These are phyloP conservation scores for Falco cherrug DNA, from an alignment of 2,797 vertebrate genomes.

Conservation along the genomic window DNA sequence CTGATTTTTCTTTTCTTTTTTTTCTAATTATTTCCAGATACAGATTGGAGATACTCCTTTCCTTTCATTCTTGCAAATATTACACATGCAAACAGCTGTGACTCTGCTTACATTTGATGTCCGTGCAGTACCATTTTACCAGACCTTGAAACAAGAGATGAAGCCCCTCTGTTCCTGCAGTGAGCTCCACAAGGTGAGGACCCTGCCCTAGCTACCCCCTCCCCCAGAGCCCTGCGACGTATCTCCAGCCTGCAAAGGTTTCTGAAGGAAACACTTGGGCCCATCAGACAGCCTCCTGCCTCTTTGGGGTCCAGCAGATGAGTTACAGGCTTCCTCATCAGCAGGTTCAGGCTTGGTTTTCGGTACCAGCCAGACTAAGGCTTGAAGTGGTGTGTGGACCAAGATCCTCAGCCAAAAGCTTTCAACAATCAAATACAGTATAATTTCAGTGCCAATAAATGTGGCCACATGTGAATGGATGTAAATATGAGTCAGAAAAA, in stretches of 20 bases:
- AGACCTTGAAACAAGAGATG: background rate
- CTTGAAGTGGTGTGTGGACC: background rate
- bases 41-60: background rate
- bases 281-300: background rate
- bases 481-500: background rate
- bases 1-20: background rate
- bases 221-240: background rate
- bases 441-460: background rate
- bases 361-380: background rate
- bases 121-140: background rate
- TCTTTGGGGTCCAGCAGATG: background rate
- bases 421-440: background rate
- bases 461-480: background rate
- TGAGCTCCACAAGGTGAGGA: background rate
- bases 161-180: background rate
- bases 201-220: background rate
- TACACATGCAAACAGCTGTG: background rate
- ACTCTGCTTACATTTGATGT: background rate
- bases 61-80: background rate
- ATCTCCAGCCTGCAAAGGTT: background rate
- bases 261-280: background rate
- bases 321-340: background rate
- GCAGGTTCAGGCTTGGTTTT: background rate
- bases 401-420: background rate
- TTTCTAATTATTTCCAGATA: background rate